Evolutionary conservation across 2,888 invertebrate genomes (phyloP).

Genomic region (Timema cristinae): DNA sequence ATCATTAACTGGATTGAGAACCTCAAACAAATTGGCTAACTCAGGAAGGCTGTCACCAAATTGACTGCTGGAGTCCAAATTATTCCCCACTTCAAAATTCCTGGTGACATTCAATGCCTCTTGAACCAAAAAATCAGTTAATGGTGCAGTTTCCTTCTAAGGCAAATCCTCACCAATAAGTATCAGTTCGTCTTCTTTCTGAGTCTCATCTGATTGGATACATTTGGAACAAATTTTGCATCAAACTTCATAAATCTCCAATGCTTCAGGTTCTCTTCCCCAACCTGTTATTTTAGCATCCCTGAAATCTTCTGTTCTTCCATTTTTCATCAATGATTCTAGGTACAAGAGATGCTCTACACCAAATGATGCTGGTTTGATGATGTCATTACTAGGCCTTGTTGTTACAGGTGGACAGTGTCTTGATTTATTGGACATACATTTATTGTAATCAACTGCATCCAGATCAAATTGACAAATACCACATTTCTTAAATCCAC

Average conservation of each 20-base stretch:
- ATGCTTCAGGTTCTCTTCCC: neutral
- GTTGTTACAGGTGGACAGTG: conserved; percentile 18
- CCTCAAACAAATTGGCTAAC: no score
- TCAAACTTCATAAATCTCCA: conserved; percentile 9
- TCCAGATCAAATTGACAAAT: conserved; percentile 11
- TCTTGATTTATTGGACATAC: conserved; percentile 16
- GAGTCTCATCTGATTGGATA: conserved; percentile 1
- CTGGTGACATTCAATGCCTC: neutral
- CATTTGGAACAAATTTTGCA: conserved; percentile 9
- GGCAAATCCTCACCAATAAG: neutral
- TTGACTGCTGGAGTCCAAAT: conserved; percentile 11
- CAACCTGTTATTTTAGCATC: neutral
- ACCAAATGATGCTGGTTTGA: conserved; percentile 12
- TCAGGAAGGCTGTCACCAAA: no score
- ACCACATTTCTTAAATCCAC: conserved; percentile 19
- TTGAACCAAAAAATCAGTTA: no score
- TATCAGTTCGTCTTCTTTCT: neutral
- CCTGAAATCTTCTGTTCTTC: conserved; percentile 13
- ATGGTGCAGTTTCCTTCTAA: no score
- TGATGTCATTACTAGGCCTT: neutral
- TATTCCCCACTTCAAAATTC: neutral
- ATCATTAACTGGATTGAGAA: no score
- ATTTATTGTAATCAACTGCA: conserved; percentile 17
- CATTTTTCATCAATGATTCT: conserved; percentile 14
- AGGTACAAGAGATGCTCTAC: conserved; percentile 13